Evolutionary conservation across 2,113 vertebrate species (phyloP).

Genomic region (Sigmodon hispidus): DNA sequence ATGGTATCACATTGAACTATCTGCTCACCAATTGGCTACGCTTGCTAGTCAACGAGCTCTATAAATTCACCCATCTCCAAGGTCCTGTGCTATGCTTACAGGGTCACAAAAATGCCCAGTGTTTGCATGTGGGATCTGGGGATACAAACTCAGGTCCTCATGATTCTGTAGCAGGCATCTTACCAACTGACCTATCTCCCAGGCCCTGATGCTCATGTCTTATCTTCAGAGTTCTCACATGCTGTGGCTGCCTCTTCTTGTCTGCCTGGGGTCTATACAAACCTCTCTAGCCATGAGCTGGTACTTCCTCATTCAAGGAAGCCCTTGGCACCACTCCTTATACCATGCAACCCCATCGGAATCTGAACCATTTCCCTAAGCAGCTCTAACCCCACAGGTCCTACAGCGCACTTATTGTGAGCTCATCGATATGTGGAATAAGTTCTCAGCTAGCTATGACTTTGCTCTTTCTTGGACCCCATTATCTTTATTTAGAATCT

Average conservation of each 20-base stretch:
- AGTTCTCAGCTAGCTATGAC: background rate
- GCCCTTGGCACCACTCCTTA: background rate
- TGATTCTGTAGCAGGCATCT: background rate
- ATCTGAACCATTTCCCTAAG: background rate
- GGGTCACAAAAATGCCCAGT: background rate
- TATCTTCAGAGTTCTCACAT: fast-evolving
- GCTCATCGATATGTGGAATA: background rate
- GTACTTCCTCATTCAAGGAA: background rate
- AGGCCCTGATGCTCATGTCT: background rate
- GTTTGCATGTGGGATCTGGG: background rate
- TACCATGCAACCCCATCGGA: background rate
- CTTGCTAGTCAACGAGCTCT: too few species aligned
- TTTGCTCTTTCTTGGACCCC: background rate
- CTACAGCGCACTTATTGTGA: background rate
- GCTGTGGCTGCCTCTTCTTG: background rate
- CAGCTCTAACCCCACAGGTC: background rate
- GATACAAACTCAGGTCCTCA: background rate
- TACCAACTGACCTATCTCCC: background rate
- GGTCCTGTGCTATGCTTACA: background rate
- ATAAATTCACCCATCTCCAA: background rate
- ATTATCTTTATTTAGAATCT: background rate
- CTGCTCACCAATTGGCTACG: background rate
- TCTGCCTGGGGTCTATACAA: background rate
- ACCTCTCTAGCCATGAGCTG: background rate
- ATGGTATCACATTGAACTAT: background rate